Evolutionary conservation across 2,888 invertebrate species (phyloP), one percentile per base, ranked within the genome.

Genomic region (Leptarthrus brevirostris): DNA sequence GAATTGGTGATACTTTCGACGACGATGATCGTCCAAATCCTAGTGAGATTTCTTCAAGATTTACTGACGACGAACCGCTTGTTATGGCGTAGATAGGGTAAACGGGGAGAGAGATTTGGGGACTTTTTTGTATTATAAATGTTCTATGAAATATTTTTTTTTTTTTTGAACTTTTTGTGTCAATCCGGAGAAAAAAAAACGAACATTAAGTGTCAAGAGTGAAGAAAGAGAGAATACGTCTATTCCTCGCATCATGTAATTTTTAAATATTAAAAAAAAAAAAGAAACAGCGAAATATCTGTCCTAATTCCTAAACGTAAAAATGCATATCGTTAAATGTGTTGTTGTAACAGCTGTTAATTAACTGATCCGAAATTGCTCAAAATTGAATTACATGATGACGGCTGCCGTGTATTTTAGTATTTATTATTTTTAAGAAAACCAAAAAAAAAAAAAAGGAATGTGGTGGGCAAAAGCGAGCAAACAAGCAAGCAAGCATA

Each of bases 61-160:
- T 96, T 85, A 93, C 95, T 0, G 97, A 96, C 83, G 96, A 96
- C 84, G 97, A 96, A 86, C 96, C 96, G 73, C 87, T 97, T 79
- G 95, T 97, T 79, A 93, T 96, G 83, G 95, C 95, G 79, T 96
- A 89, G 90, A 80, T 53, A 56, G 56, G 10, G 12, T 12, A 18
- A 69, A 20, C 22, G 69, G 69, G 26, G 69, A 69, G 69, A 69
- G 69, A 69, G 52, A 69, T 52, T 26, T 30, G 69, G 52, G 69
- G 69, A 69, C 69, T 69, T 20, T 69, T 69, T 69, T 69, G 24
- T 26, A 54, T 26, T 30, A 52, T 66, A 54, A 26, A 3, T 54
- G 54, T 54, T 54, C 18, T n/a, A 24, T 54, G 10, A 53, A 4
- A 61, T 36, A 36, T 26, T 40, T 61, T 61, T 10, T 26, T 40